Percentiles rank a stretch among this genome's conserved stretches.
Evolutionary conservation across 92 coral and sea anemone genomes (phyloP).

Genomic region (Phenganax subtilis): DNA sequence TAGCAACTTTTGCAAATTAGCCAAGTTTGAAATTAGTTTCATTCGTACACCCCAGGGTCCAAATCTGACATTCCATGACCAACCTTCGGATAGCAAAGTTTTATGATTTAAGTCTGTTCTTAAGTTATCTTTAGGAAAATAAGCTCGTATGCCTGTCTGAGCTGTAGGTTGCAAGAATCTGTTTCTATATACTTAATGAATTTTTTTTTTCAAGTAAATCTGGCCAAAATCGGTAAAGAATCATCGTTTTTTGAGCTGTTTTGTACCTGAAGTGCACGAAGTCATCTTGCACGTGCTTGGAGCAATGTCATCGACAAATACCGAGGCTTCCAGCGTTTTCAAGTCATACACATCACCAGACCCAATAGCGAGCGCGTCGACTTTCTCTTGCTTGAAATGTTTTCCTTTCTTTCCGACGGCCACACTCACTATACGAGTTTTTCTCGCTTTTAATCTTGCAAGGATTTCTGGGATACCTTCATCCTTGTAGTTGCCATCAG

Average conservation of each 20-base stretch:
- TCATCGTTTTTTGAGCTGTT: neutral
- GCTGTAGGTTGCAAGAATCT: neutral
- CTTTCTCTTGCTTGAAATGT: slow-evolving; percentile 16
- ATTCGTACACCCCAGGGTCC: no score
- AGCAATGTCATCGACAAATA: slow-evolving; percentile 20
- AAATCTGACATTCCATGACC: no score
- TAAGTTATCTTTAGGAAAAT: no score
- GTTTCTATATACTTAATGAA: neutral
- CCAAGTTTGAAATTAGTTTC: no score
- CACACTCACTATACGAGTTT: slow-evolving; percentile 31
- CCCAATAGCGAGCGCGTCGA: slow-evolving; percentile 26
- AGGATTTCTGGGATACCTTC: neutral
- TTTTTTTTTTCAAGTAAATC: neutral
- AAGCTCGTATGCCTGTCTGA: no score
- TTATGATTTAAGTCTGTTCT: no score
- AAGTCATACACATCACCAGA: slow-evolving; percentile 20
- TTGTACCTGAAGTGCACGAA: slow-evolving; percentile 23
- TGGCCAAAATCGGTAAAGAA: neutral
- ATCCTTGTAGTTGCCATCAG: slow-evolving; percentile 28
- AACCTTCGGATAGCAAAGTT: no score
- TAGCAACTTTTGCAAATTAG: no score
- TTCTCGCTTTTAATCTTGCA: neutral
- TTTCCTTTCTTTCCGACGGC: slow-evolving; percentile 3
- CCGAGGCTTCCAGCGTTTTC: neutral
- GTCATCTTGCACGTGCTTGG: slow-evolving; percentile 33